A percentile compares a stretch with the other conserved stretches of the same genome.
These are phyloP conservation scores for Magallana ariakensis DNA, from an alignment of 1,140 invertebrate species.

Conservation along the genomic window DNA sequence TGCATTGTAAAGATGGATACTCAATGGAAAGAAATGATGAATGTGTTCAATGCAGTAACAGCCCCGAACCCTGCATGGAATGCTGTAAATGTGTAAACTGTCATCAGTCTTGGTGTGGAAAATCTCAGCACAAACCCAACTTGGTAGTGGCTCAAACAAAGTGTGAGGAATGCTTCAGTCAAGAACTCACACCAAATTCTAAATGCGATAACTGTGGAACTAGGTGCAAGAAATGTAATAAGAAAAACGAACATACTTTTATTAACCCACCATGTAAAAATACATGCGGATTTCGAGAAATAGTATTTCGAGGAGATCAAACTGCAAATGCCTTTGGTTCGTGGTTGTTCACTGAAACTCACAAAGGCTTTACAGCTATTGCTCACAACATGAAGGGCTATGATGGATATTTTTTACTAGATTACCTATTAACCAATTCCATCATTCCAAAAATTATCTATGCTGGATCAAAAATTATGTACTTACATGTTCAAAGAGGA, in stretches of 20 bases:
- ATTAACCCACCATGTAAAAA: conserved; percentile 30
- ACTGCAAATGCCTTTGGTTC: conserved; percentile 21
- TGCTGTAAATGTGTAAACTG: conserved; percentile 24
- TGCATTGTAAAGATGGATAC: conserved; percentile 26
- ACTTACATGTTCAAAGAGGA: conserved; percentile 9
- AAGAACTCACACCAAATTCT: not conserved
- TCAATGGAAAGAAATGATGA: not conserved
- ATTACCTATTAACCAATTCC: conserved; percentile 28
- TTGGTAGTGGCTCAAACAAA: conserved; percentile 41
- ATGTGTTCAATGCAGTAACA: conserved; percentile 2
- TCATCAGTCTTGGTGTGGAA: conserved; percentile 30
- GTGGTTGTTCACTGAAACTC: conserved; percentile 46
- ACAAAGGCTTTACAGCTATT: conserved; percentile 44
- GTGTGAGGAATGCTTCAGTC: conserved; percentile 5
- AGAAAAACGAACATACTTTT: not conserved
- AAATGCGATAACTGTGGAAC: conserved; percentile 26
- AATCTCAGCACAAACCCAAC: conserved; percentile 34
- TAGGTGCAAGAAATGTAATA: conserved; percentile 29
- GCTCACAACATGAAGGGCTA: conserved; percentile 48
- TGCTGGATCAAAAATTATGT: conserved; percentile 41
- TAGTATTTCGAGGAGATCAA: conserved; percentile 30
- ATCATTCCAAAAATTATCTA: conserved; percentile 16
- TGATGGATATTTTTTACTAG: conserved; percentile 42
- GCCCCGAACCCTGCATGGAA: not conserved
- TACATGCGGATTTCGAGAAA: conserved; percentile 44